These are phyloP conservation scores for Tinea semifulvella DNA, from an alignment of 2,888 invertebrate genomes.

Conservation along the genomic window DNA sequence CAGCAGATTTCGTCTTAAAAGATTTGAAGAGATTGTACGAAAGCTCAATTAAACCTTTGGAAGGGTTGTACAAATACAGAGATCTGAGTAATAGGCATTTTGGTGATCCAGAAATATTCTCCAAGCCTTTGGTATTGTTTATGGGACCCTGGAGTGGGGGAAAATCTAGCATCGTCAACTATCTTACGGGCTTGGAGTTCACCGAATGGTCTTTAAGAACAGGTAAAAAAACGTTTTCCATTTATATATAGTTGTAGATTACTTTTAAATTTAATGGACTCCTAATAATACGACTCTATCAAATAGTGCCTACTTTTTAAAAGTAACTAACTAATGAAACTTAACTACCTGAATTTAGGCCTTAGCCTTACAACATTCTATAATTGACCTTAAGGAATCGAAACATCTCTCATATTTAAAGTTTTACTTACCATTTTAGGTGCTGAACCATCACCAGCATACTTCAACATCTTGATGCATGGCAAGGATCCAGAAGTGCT, in stretches of 20 bases:
- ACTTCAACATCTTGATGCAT: conserved; percentile 91
- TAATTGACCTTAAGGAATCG: no score
- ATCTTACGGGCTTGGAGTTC: conserved; percentile 87
- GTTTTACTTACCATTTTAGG: no score
- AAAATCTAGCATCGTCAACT: conserved; percentile 93
- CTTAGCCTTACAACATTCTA: no score
- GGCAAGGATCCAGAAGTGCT: conserved; percentile 86
- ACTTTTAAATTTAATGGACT: no score
- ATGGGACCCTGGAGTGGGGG: conserved; percentile 98
- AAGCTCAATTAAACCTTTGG: conserved; percentile 87
- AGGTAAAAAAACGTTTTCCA: conserved; percentile 60
- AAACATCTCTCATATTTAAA: no score
- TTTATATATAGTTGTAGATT: background rate
- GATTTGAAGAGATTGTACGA: conserved; percentile 89
- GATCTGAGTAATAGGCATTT: conserved; percentile 92
- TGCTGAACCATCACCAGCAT: conserved; percentile 92
- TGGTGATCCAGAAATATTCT: conserved; percentile 94
- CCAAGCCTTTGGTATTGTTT: conserved; percentile 90
- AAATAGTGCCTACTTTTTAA: no score
- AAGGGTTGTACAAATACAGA: conserved; percentile 89
- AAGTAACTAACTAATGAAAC: no score
- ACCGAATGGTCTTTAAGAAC: conserved; percentile 84
- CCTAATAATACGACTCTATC: no score
- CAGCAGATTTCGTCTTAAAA: conserved; percentile 80
- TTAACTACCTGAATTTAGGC: no score